Conservation (phyloP, 2,113 vertebrate genomes). For the Triplophysa siluroides region DNA sequence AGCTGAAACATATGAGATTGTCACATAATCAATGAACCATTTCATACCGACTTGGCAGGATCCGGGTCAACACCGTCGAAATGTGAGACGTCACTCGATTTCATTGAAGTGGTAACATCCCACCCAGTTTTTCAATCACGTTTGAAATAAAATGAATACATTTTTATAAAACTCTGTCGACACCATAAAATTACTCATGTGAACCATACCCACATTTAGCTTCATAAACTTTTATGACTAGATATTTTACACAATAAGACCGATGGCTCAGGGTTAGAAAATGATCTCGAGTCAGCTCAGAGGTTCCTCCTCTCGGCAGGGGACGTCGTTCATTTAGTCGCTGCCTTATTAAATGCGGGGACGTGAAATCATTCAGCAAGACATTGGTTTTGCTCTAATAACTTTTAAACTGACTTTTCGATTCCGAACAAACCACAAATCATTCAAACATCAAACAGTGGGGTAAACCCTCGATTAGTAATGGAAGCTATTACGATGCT, state of each 20-base stretch:
- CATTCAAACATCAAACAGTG: conserved; percentile 39
- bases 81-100: conserved; percentile 23
- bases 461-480: conserved; percentile 49
- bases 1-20: conserved; percentile 27
- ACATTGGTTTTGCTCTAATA: conserved; percentile 36
- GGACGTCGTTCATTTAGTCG: conserved; percentile 2
- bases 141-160: conserved; percentile 3
- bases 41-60: conserved; percentile 27
- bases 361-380: conserved; percentile 8
- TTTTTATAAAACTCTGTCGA: conserved; percentile 7
- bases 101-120: conserved; percentile 35
- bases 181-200: conserved; percentile 19
- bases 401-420: conserved; percentile 36
- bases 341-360: conserved; percentile 10
- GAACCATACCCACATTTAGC: conserved; percentile 33
- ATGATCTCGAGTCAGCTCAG: conserved; percentile 15
- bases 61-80: conserved; percentile 39
- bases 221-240: conserved; percentile 27
- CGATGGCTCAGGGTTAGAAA: conserved; percentile 31
- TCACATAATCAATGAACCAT: conserved; percentile 28
- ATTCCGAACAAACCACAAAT: conserved; percentile 25
- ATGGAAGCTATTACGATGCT: conserved; percentile 40
- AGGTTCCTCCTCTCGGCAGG: conserved; percentile 10
- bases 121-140: conserved; percentile 34
- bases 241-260: conserved; percentile 35